These are phyloP conservation scores for Trachemys scripta DNA, from an alignment of 2,113 vertebrate genomes.

Conservation along the genomic window DNA sequence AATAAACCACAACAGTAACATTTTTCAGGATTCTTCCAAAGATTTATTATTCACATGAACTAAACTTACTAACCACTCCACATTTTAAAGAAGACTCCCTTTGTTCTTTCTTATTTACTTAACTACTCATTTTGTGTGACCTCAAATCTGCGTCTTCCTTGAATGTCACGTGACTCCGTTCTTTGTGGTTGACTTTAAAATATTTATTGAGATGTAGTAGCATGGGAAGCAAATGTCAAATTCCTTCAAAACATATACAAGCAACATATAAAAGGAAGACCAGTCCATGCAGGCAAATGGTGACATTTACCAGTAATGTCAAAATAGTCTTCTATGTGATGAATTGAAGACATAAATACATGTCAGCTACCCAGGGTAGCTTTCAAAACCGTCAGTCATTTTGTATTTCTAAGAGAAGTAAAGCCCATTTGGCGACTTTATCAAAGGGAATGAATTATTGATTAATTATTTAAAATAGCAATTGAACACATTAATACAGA, in stretches of 20 bases:
- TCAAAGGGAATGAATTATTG: not conserved
- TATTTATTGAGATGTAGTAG: conserved; percentile 37
- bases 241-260: conserved; percentile 39
- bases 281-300: not conserved
- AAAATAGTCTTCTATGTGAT: not conserved
- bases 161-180: conserved; percentile 4
- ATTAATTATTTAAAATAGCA: not conserved
- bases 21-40: not conserved
- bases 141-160: not conserved
- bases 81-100: not conserved
- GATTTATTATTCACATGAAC: not conserved
- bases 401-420: not conserved
- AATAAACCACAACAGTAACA: not conserved
- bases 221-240: conserved; percentile 30
- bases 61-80: not conserved
- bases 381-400: not conserved
- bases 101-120: not conserved
- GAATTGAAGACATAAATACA: not conserved
- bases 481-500: not conserved
- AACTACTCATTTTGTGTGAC: not conserved
- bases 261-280: not conserved
- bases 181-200: conserved; percentile 19
- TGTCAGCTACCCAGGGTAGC: not conserved
- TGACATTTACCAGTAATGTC: not conserved
- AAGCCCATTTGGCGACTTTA: not conserved